Percentiles rank a stretch among this genome's conserved stretches.
phyloP scores from a whole-genome alignment of 2,888 invertebrate genomes.

The Conomelus anceps region DNA sequence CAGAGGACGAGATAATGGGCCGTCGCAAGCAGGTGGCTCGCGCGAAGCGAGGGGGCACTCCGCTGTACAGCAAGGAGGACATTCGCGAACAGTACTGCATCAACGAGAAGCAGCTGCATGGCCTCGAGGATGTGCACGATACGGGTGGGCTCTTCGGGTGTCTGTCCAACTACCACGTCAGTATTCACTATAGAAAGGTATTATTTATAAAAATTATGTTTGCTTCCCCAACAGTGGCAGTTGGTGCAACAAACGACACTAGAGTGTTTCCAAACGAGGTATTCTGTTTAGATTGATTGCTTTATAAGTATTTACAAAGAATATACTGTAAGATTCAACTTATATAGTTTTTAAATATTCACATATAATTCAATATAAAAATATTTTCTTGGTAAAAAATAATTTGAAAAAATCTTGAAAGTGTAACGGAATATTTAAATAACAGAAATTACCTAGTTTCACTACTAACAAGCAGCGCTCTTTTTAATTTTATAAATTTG shows the following conservation, averaged over 20 bases:
- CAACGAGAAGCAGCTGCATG: constrained; percentile 79
- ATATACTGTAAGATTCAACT: too few species aligned
- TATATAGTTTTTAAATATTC: too few species aligned
- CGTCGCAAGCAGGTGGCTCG: constrained; percentile 36
- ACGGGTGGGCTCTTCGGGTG: constrained; percentile 74
- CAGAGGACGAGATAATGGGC: constrained; percentile 46
- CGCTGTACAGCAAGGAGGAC: constrained; percentile 77
- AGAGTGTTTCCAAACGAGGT: too few species aligned
- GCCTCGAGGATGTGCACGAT: constrained; percentile 57
- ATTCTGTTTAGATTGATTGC: too few species aligned
- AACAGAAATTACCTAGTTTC: too few species aligned
- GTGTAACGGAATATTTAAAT: too few species aligned
- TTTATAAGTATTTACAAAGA: too few species aligned
- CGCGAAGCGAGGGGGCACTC: constrained; percentile 42
- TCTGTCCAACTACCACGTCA: constrained; percentile 51
- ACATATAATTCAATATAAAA: too few species aligned
- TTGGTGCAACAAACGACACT: background rate
- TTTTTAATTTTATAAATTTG: too few species aligned
- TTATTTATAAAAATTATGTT: background rate
- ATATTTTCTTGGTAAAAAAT: too few species aligned
- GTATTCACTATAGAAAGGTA: constrained; percentile 16
- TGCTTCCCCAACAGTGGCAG: background rate
- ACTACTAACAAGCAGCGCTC: too few species aligned
- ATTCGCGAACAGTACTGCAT: constrained; percentile 93
- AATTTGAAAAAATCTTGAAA: too few species aligned